These are phyloP conservation scores for Rhabdornis inornatus DNA, from an alignment of 2,113 vertebrate genomes.

Conservation along the genomic window DNA sequence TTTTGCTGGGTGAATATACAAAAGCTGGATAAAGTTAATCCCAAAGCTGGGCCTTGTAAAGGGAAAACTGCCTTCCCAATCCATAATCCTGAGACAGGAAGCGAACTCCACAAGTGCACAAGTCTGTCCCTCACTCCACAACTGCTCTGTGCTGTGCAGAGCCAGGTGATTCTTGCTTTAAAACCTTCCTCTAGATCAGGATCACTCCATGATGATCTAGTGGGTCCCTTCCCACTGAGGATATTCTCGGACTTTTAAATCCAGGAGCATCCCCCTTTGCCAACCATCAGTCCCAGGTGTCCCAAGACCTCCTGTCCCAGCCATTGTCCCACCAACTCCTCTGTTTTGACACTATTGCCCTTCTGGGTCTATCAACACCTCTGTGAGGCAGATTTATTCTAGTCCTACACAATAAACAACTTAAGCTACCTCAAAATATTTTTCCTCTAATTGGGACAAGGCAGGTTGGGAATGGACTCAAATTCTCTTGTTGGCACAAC, in stretches of 20 bases:
- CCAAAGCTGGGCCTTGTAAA: rapidly evolving
- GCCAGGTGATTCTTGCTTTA: not conserved
- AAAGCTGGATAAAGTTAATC: not conserved
- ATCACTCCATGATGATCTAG: not conserved
- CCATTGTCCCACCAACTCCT: not conserved
- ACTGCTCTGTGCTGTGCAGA: not conserved
- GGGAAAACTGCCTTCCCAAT: not conserved
- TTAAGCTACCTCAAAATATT: not conserved
- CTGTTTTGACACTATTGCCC: not conserved
- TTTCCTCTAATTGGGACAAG: not conserved
- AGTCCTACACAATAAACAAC: not conserved
- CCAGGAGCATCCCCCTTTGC: not conserved
- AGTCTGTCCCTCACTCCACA: not conserved
- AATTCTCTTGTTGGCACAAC: slow-evolving; percentile 34
- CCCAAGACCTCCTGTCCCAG: not conserved
- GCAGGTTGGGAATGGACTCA: not conserved
- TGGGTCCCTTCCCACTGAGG: too few relatives aligned
- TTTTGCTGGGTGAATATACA: not conserved
- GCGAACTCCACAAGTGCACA: rapidly evolving
- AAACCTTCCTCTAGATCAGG: not conserved
- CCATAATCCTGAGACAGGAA: not conserved
- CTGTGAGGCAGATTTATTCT: not conserved
- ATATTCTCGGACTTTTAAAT: not conserved
- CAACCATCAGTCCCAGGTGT: not conserved
- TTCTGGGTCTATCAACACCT: not conserved